These are phyloP conservation scores for Lophotriccus pileatus DNA, from an alignment of 2,797 vertebrate genomes.

Conservation along the genomic window DNA sequence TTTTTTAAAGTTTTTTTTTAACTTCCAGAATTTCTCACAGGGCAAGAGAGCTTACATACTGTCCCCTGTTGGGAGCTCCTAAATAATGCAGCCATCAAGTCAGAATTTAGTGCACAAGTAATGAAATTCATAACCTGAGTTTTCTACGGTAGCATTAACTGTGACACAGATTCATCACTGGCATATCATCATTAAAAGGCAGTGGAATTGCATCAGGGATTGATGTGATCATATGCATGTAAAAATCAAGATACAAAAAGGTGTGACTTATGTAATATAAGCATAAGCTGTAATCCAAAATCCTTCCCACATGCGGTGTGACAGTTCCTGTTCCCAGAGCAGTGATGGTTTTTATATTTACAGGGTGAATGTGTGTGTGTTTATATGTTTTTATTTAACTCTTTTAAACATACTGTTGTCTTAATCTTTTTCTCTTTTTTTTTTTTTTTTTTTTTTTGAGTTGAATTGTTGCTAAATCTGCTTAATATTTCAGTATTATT, in stretches of 20 bases:
- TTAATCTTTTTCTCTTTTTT: neutral
- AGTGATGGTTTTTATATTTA: constrained; percentile 46
- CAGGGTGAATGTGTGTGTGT: neutral
- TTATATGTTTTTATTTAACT: constrained; percentile 54
- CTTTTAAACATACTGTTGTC: neutral
- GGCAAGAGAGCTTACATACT: neutral
- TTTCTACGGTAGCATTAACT: constrained; percentile 13
- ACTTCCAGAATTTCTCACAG: neutral
- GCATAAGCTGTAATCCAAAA: constrained; percentile 32
- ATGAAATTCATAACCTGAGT: constrained; percentile 46
- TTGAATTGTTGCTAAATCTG: neutral
- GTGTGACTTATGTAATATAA: constrained; percentile 59
- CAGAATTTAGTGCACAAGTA: constrained; percentile 42
- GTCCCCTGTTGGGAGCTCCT: constrained; percentile 35
- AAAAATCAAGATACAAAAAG: constrained; percentile 48
- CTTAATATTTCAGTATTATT: neutral
- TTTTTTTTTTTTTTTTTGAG: fast-evolving
- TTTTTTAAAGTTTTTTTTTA: neutral
- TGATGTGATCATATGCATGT: constrained; percentile 58
- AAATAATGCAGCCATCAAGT: constrained; percentile 18
- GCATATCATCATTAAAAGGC: constrained; percentile 38
- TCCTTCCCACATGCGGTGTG: neutral
- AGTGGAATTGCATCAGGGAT: constrained; percentile 15
- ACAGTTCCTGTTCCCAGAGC: constrained; percentile 21
- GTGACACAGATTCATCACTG: constrained; percentile 42